Conservation (phyloP, 1,140 invertebrate genomes). For the Magallana ariakensis region DNA sequence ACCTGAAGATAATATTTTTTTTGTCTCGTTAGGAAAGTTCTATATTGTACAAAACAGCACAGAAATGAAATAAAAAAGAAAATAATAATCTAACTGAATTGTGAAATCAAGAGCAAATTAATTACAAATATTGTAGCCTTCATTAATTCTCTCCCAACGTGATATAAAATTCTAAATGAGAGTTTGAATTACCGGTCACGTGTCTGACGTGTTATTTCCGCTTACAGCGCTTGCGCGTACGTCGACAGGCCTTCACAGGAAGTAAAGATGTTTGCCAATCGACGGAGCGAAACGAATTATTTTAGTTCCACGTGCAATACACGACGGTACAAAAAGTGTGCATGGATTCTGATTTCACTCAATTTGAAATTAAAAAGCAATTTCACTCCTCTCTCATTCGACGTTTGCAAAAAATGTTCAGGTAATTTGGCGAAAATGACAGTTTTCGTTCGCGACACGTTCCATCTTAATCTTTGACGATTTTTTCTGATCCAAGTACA, state of each 20-base stretch:
- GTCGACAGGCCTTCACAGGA: conserved; percentile 7
- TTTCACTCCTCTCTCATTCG: not conserved
- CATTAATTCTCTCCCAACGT: not conserved
- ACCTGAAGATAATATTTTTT: too few relatives aligned
- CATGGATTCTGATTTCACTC: conserved; percentile 13
- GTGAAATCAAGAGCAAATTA: not conserved
- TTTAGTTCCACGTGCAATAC: conserved; percentile 12
- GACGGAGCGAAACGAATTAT: not conserved
- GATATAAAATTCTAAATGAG: conserved; percentile 6
- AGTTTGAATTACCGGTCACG: conserved; percentile 6
- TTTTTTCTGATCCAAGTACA: conserved; percentile 14
- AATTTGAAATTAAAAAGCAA: conserved; percentile 27
- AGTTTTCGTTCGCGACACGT: conserved; percentile 1
- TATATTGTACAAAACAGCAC: not conserved
- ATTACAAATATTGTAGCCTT: conserved; percentile 5
- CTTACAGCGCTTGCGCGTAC: conserved; percentile 7
- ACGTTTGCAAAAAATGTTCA: not conserved
- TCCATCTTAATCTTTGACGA: not conserved
- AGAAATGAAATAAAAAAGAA: not conserved
- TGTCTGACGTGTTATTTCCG: conserved; percentile 9
- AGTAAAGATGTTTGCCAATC: not conserved
- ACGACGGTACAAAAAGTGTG: conserved; percentile 3
- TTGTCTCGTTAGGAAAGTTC: too few relatives aligned
- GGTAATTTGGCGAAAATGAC: conserved; percentile 16
- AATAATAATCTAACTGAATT: not conserved